Evolutionary conservation across 2,797 vertebrate species (phyloP), one percentile per base, ranked within the genome.

Genomic region (Labeo calbasu): DNA sequence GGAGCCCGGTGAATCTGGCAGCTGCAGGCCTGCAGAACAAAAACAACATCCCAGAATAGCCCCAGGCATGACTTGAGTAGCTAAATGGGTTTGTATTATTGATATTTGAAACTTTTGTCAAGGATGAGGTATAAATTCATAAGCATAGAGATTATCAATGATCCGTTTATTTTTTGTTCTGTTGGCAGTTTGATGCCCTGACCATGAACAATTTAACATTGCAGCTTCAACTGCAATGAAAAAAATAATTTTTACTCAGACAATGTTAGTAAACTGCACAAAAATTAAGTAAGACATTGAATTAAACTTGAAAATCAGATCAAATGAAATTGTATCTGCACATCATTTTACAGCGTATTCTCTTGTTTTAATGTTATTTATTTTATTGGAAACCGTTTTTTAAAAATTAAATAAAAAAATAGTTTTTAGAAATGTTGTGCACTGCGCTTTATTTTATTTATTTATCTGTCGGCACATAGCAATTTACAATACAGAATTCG

Each of bases 131-230:
- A 78, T 50, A 70, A 78, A 84, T 84, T 78, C 50, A 83, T 83
- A 68, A 77, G 82, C 32, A 10, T 8, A 48, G 36, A 68, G 50
- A 77, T 77, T 89, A 87, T 87, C 89, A 92, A 88, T 88, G 88
- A 82, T 85, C 88, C 89, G 88, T 89, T 92, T 92, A 76, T 82
- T 87, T 88, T 85, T 82, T 90, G 92, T 92, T 92, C 21, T 43
- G 23, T 69, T 69, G 59, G 32, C 43, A 48, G 23, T 21, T 36
- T 51, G 15, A 6, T 3, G 40, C 46, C 21, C 55, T 77, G 43
- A 43, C 36, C 21, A 82, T 57, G 32, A 46, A 69, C 61, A 10
- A 53, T 66, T 51, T 66, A 66, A 23, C n/a, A 21, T 48, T 36
- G 5, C 55, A 66, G 21, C 23, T 9, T 66, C 36, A 32, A 28